These are phyloP conservation scores for Neoarius graeffei DNA, from an alignment of 2,113 vertebrate genomes.

Conservation along the genomic window DNA sequence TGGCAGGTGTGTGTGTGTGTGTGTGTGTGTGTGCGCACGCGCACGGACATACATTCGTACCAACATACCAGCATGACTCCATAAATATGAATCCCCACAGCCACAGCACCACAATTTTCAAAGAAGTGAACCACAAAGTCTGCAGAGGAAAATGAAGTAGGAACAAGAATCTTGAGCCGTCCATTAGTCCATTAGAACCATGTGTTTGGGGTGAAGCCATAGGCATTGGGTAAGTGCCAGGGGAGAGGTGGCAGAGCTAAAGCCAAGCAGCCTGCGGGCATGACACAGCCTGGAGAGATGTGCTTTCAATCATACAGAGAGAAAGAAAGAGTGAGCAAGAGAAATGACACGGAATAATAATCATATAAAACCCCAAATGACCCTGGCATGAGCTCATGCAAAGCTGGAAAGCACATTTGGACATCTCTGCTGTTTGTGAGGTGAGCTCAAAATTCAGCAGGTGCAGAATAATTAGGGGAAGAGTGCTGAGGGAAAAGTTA, in stretches of 20 bases:
- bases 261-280: conserved; percentile 45
- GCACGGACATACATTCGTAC: neutral
- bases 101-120: neutral
- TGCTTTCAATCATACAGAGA: conserved; percentile 59
- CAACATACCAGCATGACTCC: neutral
- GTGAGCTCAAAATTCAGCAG: conserved; percentile 64
- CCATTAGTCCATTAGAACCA: conserved; percentile 63
- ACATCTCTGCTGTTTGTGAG: conserved; percentile 65
- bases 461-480: conserved; percentile 64
- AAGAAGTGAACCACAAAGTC: neutral
- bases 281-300: neutral
- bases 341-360: neutral
- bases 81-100: neutral
- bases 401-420: conserved; percentile 70
- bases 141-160: neutral
- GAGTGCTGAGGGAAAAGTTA: conserved; percentile 1
- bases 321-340: conserved; percentile 29
- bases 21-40: neutral
- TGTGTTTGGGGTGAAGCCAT: conserved; percentile 66
- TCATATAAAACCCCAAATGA: neutral
- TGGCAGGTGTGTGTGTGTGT: neutral
- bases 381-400: conserved; percentile 60
- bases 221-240: conserved; percentile 53
- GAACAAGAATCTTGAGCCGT: neutral
- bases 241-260: conserved; percentile 21